Percentiles rank a stretch among this genome's conserved stretches.
These are phyloP conservation scores for Anadara kagoshimensis DNA, from an alignment of 1,140 invertebrate species.

Conservation along the genomic window DNA sequence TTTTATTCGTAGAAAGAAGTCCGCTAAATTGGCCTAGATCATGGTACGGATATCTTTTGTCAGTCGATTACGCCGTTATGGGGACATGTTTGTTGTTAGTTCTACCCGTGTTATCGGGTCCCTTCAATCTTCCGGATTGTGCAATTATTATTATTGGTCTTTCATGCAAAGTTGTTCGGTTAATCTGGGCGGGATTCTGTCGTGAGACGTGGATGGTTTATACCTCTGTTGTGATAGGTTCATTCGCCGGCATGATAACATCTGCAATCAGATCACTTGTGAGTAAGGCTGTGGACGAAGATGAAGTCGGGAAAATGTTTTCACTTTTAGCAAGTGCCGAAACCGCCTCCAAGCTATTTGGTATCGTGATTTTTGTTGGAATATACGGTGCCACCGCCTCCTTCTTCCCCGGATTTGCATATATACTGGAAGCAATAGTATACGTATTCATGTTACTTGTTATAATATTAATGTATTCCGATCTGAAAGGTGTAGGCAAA, in stretches of 20 bases:
- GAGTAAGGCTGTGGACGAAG: conserved; percentile 64
- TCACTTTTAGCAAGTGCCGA: conserved; percentile 65
- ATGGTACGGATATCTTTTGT: conserved; percentile 70
- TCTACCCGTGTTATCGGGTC: conserved; percentile 62
- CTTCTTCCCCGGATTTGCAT: conserved; percentile 63
- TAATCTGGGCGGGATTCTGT: conserved; percentile 64
- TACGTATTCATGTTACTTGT: conserved; percentile 53
- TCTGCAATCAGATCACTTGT: conserved; percentile 65
- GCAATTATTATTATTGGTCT: conserved; percentile 64
- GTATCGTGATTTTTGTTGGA: conserved; percentile 66
- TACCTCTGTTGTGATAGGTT: conserved; percentile 60
- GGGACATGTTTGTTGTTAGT: conserved; percentile 65
- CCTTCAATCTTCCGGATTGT: conserved; percentile 56
- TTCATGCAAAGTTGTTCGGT: conserved; percentile 63
- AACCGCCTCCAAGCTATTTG: conserved; percentile 68
- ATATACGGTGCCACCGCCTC: conserved; percentile 65
- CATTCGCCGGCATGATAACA: conserved; percentile 64
- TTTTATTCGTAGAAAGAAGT: conserved; percentile 62
- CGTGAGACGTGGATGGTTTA: conserved; percentile 70
- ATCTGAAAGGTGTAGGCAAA: conserved; percentile 44
- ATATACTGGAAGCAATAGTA: conserved; percentile 58
- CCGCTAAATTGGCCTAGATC: conserved; percentile 69
- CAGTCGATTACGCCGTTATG: conserved; percentile 69
- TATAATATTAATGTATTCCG: conserved; percentile 47
- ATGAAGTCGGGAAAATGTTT: conserved; percentile 67